phyloP scores from a whole-genome alignment of 2,888 invertebrate species.

The Amiota communis region DNA sequence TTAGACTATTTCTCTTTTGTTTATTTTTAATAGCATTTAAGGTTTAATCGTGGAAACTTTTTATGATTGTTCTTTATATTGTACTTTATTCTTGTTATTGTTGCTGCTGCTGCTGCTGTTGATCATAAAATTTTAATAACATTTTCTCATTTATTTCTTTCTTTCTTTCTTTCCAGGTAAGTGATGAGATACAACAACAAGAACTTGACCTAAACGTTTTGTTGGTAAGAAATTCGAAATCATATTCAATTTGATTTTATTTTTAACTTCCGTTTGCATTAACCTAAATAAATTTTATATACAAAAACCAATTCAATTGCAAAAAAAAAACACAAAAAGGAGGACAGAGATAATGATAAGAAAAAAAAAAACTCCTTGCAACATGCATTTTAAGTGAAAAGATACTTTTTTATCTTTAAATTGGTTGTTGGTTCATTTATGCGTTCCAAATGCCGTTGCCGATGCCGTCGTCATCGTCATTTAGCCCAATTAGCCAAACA shows the following conservation, averaged over 20 bases:
- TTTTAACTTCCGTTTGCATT: slow-evolving; percentile 26
- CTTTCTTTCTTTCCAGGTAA: slow-evolving; percentile 57
- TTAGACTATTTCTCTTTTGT: slow-evolving; percentile 34
- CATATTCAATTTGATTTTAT: slow-evolving; percentile 22
- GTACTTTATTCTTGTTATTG: no score
- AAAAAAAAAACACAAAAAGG: not conserved
- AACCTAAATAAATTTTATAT: not conserved
- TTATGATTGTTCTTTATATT: not conserved
- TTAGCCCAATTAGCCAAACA: slow-evolving; percentile 55
- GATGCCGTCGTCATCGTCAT: slow-evolving; percentile 19
- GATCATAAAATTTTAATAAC: no score
- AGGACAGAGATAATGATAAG: not conserved
- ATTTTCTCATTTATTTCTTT: not conserved
- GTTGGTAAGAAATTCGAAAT: slow-evolving; percentile 31
- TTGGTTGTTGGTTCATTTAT: not conserved
- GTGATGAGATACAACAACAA: slow-evolving; percentile 36
- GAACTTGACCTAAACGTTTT: slow-evolving; percentile 21
- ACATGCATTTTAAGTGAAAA: slow-evolving; percentile 10
- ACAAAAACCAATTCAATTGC: no score
- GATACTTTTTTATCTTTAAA: slow-evolving; percentile 3
- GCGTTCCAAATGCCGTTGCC: no score
- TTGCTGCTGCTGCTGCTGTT: no score
- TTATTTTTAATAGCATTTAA: slow-evolving; percentile 11
- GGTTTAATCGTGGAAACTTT: slow-evolving; percentile 15
- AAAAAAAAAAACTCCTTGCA: slow-evolving; percentile 3